Evolutionary conservation across 30 jellyfish, hydroid and myxozoan species (phyloP), one percentile per base, ranked within the genome.

Genomic region (Pseudorhiza aurosa): DNA sequence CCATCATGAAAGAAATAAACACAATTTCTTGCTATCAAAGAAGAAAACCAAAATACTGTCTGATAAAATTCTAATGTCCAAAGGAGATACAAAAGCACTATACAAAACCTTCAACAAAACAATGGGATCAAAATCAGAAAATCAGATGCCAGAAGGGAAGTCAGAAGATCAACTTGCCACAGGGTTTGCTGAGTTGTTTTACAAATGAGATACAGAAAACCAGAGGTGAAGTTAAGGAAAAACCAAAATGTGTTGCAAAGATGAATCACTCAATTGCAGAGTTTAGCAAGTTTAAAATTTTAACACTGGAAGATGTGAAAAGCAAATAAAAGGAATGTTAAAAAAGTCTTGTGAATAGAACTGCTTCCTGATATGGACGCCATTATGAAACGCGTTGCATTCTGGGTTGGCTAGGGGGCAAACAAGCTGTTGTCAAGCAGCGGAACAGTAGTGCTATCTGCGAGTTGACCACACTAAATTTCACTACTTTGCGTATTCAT

Each of bases 21-120:
- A 69, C 28, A 28, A 59, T 59, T 59, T 9, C 75, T 18, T 59
- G 75, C 22, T 59, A 69, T 24, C 33, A 69, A 25, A 69, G 35
- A 69, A 40, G 83, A 69, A 69, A 69, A 69, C 83, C 70, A 69
- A 69, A 69, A 69, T 69, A 6, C 68, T 69, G 83, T 69, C 83
- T 39, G 68, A 69, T 1, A 69, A 69, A 69, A 40, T 69, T 40
- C 70, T 40, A 69, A 69, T 30, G 70, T 69, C 69, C 83, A 1
- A 69, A 69, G 70, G 69, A 69, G 87, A 73, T 73, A 50, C 87
- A 50, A 56, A 28, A 73, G 77, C 77, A 51, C 78, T 73, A 32
- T 73, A 53, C 75, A 73, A 47, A 33, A 31, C 75, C 22, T 51
- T 73, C 75, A 73, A 56, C 59, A 51, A 73, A 73, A 51, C 53